Base-by-base conservation (phyloP, 2,888 invertebrate species). In the Platynereis dumerilii region DNA sequence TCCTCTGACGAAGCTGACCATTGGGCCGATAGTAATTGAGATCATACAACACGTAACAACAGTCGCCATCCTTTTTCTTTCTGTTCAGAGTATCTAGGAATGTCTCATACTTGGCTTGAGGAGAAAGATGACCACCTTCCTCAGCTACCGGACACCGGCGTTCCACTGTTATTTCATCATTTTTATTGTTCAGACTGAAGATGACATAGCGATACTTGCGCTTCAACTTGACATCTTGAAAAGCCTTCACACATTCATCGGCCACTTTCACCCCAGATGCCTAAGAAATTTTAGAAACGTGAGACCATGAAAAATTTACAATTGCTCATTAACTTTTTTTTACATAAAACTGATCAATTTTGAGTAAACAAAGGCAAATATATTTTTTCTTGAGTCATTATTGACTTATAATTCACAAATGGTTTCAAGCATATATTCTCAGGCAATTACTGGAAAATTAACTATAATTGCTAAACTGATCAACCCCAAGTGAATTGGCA, bases 201-300 rank as follows among this genome's bases (percentile, higher is more conserved):
- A n/a, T n/a, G n/a, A 96, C 68, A 67, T 96, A 97, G 84, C 95
- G 92, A 87, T 94, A 93, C 84, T 94, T 94, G 88, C 96, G 96
- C 85, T 95, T 94, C 88, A 96, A 94, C 87, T 96, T 96, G 77
- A 96, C 94, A 88, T 95, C 94, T 86, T 96, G 94, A 86, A 94
- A 96, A 79, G 92, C 93, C 72, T 91, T 92, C 88, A 95, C 94
- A 88, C 96, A 96, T 77, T 91, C 90, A 88, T 95, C 95, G 79
- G 94, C 92, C 74, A 96, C 96, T 87, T 93, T 93, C 78, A 96
- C 96, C 85, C 96, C 96, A 82, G 96, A 96, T 88, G 96, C 64
- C 79, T 78, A 69, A 34, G 48, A 34, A 34, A 34, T 34, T 34
- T 7, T 5, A 34, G n/a, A n/a, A n/a, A n/a, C n/a, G n/a, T n/a